Conservation (phyloP, 2,113 vertebrate genomes). For the Tor tambroides region DNA sequence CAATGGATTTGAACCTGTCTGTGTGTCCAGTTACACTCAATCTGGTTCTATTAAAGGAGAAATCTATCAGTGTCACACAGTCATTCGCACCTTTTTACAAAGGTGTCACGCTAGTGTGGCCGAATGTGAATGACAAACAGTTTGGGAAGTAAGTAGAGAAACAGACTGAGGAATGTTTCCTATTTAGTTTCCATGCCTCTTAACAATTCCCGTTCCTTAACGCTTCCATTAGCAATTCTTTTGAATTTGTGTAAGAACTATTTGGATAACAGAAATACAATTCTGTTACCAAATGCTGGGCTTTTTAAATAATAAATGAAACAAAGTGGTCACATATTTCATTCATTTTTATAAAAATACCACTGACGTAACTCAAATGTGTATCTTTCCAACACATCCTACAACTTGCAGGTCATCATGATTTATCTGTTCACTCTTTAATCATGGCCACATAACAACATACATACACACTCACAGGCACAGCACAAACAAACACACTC, state of each 20-base stretch:
- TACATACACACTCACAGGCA: slow-evolving; percentile 16
- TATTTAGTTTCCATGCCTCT: neutral
- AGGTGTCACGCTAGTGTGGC: slow-evolving; percentile 14
- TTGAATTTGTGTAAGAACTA: neutral
- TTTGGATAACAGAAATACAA: neutral
- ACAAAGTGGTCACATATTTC: neutral
- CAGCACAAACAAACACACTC: slow-evolving; percentile 27
- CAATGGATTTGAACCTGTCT: slow-evolving; percentile 8
- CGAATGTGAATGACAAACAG: neutral
- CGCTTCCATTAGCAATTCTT: neutral
- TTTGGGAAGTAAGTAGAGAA: neutral
- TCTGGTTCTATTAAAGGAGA: slow-evolving; percentile 27
- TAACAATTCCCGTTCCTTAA: neutral
- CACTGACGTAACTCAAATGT: neutral
- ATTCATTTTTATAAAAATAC: slow-evolving; percentile 4
- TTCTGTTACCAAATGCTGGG: neutral
- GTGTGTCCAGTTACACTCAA: slow-evolving; percentile 3
- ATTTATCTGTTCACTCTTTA: slow-evolving; percentile 28
- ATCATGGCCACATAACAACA: slow-evolving; percentile 31
- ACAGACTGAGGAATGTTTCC: neutral
- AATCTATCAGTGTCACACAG: slow-evolving; percentile 46
- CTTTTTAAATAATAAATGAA: neutral
- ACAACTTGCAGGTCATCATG: neutral
- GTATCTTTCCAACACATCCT: neutral
- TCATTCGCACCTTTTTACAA: slow-evolving; percentile 14